A percentile compares a stretch with the other conserved stretches of the same genome.
Evolutionary conservation across 2,888 invertebrate genomes (phyloP).

Genomic region (Reticulitermes lucifugus): DNA sequence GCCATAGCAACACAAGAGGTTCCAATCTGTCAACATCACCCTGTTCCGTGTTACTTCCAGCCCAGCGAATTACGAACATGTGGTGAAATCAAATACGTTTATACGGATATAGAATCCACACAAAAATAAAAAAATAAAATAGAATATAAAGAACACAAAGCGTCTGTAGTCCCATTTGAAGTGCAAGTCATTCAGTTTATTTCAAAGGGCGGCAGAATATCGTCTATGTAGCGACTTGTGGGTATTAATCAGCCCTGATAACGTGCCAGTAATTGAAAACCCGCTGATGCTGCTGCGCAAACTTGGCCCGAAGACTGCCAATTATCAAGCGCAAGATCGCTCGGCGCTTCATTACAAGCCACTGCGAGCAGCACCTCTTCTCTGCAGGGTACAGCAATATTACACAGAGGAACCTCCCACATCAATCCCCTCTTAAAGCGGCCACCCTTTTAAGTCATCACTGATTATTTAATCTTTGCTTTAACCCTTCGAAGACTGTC

Average conservation of each 20-base stretch:
- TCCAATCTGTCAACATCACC: conserved; percentile 20
- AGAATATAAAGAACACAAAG: neutral
- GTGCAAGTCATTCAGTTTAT: conserved; percentile 12
- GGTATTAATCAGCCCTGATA: conserved; percentile 14
- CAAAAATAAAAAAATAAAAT: neutral
- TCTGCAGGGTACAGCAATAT: neutral
- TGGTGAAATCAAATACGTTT: neutral
- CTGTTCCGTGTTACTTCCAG: neutral
- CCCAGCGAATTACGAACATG: conserved; percentile 3
- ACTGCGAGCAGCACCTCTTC: conserved; percentile 11
- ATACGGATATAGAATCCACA: neutral
- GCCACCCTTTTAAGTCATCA: too few relatives aligned
- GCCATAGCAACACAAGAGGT: neutral
- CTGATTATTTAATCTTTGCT: too few relatives aligned
- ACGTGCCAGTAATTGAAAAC: conserved; percentile 18
- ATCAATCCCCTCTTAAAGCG: too few relatives aligned
- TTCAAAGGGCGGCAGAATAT: neutral
- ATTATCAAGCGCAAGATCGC: conserved; percentile 15
- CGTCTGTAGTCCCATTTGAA: neutral
- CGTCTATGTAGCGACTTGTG: neutral
- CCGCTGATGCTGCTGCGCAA: neutral
- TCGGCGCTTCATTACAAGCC: neutral
- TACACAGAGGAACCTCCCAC: too few relatives aligned
- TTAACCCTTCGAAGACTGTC: too few relatives aligned
- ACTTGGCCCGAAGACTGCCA: conserved; percentile 19